phyloP scores from a whole-genome alignment of 2,888 invertebrate species.

The Emmelina monodactyla region DNA sequence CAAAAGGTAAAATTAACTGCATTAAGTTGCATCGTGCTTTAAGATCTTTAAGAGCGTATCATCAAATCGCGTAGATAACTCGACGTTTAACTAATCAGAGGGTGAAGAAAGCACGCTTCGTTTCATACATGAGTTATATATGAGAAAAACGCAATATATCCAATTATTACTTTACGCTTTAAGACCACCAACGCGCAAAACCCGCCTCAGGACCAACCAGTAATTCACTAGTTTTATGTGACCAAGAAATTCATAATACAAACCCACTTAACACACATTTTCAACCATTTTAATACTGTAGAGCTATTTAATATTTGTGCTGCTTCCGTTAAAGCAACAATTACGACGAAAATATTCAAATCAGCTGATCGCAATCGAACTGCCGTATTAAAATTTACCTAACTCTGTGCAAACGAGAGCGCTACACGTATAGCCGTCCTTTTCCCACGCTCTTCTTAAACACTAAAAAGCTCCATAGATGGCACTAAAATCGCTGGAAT shows the following conservation, averaged over 20 bases:
- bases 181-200: constrained; percentile 39
- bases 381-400: constrained; percentile 21
- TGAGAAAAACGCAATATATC: constrained; percentile 27
- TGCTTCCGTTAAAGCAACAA: too few relatives aligned
- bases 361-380: constrained; percentile 23
- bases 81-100: constrained; percentile 24
- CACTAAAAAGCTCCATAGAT: constrained; percentile 63
- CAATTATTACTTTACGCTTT: constrained; percentile 38
- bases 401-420: constrained; percentile 24
- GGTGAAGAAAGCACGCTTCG: constrained; percentile 21
- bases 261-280: background rate
- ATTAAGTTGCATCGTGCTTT: too few relatives aligned
- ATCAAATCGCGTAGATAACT: constrained; percentile 1
- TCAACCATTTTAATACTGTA: too few relatives aligned
- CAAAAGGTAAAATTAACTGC: too few relatives aligned
- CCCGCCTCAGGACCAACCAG: background rate
- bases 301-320: too few relatives aligned
- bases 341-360: too few relatives aligned
- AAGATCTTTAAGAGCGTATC: too few relatives aligned
- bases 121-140: constrained; percentile 26
- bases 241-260: background rate
- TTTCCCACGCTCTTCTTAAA: constrained; percentile 34
- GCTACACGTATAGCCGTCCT: constrained; percentile 22
- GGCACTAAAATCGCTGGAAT: constrained; percentile 61
- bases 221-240: background rate